phyloP scores from a whole-genome alignment of 2,797 vertebrate genomes.

The Acestrorhynchus altus region DNA sequence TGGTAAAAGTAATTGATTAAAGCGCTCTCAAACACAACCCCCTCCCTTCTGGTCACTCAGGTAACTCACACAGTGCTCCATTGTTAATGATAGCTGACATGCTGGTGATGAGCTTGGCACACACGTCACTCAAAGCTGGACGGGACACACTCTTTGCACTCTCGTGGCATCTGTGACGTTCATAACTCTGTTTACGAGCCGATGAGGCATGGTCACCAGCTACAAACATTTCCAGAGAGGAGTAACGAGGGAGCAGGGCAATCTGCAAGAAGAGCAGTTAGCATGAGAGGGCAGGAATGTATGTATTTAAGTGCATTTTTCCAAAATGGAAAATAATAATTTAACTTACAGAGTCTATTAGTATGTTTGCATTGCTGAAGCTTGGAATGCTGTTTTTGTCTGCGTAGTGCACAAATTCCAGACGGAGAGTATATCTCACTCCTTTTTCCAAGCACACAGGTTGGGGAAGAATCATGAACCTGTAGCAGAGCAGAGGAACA shows the following conservation, averaged over 20 bases:
- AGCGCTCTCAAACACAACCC: not conserved
- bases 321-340: not conserved
- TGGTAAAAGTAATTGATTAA: not conserved
- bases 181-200: constrained; percentile 84
- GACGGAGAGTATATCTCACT: constrained; percentile 84
- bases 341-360: constrained; percentile 91
- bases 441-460: constrained; percentile 89
- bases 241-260: constrained; percentile 86
- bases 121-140: constrained; percentile 81
- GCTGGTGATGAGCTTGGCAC: constrained; percentile 87
- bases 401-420: constrained; percentile 86
- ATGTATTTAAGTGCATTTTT: not conserved
- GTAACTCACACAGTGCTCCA: constrained; percentile 85
- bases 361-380: constrained; percentile 73
- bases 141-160: constrained; percentile 78
- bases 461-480: constrained; percentile 83
- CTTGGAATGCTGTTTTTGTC: constrained; percentile 76
- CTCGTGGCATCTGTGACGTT: constrained; percentile 89
- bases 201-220: constrained; percentile 82
- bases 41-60: not conserved
- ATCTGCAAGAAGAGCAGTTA: constrained; percentile 73
- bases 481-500: constrained; percentile 62
- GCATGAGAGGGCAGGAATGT: not conserved
- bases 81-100: constrained; percentile 89
- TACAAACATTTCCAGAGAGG: constrained; percentile 92